phyloP scores from a whole-genome alignment of 2,113 vertebrate genomes.

The Pseudorasbora parva region DNA sequence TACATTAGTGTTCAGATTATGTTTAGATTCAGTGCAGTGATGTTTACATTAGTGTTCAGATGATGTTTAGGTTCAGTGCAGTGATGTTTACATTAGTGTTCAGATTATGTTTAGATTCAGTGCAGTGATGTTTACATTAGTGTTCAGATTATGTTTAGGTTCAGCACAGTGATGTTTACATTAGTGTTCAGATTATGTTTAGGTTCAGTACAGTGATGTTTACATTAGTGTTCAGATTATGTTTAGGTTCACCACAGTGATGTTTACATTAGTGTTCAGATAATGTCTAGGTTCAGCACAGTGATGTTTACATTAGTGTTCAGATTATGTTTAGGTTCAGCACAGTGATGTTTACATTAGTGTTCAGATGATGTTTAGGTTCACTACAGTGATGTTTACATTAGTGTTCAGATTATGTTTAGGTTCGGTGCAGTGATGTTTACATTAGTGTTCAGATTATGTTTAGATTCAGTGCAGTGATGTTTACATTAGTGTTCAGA shows the following conservation, averaged over 20 bases:
- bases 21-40: background rate
- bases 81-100: background rate
- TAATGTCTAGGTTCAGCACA: background rate
- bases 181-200: rapidly evolving
- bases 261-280: background rate
- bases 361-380: background rate
- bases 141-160: background rate
- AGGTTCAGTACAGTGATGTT: background rate
- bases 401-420: background rate
- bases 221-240: background rate
- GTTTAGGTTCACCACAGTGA: background rate
- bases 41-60: background rate
- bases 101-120: background rate
- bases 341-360: background rate
- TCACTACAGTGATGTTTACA: background rate
- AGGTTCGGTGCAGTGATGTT: background rate
- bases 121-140: background rate
- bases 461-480: background rate
- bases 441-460: background rate
- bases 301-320: background rate
- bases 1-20: background rate
- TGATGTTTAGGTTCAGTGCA: background rate
- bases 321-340: background rate
- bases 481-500: background rate
- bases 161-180: background rate